phyloP scores from a whole-genome alignment of 2,113 vertebrate species.

The Aptenodytes forsteri region DNA sequence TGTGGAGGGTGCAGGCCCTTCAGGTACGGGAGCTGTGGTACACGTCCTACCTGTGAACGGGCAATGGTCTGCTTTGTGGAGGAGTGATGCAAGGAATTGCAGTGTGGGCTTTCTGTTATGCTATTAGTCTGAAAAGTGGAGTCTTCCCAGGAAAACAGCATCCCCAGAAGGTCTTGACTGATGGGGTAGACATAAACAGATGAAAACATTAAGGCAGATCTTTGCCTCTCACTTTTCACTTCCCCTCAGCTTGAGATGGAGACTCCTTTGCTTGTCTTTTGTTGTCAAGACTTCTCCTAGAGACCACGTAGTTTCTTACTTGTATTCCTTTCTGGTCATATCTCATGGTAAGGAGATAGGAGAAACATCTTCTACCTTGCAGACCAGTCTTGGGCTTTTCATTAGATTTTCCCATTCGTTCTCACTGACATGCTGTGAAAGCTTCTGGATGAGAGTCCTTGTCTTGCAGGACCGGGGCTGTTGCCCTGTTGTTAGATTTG shows the following conservation, averaged over 20 bases:
- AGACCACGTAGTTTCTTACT: background rate
- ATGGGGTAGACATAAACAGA: background rate
- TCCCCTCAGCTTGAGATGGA: background rate
- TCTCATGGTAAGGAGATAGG: background rate
- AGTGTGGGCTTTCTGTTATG: background rate
- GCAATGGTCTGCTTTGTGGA: background rate
- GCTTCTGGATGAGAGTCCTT: background rate
- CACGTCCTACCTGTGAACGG: fast-evolving
- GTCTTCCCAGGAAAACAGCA: background rate
- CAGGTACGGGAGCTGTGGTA: background rate
- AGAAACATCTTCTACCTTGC: background rate
- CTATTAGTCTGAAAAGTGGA: background rate
- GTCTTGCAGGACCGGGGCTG: background rate
- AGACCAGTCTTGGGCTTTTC: background rate
- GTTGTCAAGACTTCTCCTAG: background rate
- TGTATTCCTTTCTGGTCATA: background rate
- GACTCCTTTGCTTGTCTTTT: background rate
- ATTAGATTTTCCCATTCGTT: background rate
- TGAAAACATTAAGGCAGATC: background rate
- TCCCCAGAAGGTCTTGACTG: background rate
- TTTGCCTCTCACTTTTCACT: background rate
- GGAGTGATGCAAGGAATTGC: background rate
- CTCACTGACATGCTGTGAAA: background rate
- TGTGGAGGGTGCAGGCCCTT: background rate
- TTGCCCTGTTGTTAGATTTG: background rate